These are phyloP conservation scores for Percina caprodes DNA, from an alignment of 2,113 vertebrate species.

Conservation along the genomic window DNA sequence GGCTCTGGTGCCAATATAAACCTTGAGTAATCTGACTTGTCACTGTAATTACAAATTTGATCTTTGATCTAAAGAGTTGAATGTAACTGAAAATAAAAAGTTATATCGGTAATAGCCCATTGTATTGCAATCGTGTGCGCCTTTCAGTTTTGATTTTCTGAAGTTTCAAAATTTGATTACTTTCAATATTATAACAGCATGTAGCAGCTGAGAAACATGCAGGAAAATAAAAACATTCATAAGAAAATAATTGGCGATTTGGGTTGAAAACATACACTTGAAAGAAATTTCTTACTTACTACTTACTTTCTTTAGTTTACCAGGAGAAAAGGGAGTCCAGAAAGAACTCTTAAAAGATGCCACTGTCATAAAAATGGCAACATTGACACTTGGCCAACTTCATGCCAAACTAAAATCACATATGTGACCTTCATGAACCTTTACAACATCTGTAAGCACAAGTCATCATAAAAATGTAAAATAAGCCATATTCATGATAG, in stretches of 20 bases:
- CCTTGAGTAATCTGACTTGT: background rate
- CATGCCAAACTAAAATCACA: background rate
- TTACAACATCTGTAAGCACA: background rate
- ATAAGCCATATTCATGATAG: background rate
- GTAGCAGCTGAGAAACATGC: background rate
- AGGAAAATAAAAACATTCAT: conserved; percentile 1
- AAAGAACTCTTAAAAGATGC: background rate
- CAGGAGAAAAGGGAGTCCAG: background rate
- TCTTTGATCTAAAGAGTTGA: background rate
- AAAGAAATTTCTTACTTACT: background rate
- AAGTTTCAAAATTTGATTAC: background rate
- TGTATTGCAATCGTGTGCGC: background rate
- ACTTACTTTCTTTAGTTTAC: background rate
- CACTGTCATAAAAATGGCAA: background rate
- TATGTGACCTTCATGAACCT: background rate
- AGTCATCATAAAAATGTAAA: background rate
- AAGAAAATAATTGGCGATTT: conserved; percentile 14
- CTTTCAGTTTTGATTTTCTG: background rate
- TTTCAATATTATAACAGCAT: background rate
- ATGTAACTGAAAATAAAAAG: background rate
- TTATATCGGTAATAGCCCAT: background rate
- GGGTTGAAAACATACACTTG: background rate
- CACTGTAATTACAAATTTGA: background rate
- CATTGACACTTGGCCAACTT: background rate
- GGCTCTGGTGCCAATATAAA: background rate